phyloP scores from a whole-genome alignment of 2,888 invertebrate species.

The Bombylius discolor region DNA sequence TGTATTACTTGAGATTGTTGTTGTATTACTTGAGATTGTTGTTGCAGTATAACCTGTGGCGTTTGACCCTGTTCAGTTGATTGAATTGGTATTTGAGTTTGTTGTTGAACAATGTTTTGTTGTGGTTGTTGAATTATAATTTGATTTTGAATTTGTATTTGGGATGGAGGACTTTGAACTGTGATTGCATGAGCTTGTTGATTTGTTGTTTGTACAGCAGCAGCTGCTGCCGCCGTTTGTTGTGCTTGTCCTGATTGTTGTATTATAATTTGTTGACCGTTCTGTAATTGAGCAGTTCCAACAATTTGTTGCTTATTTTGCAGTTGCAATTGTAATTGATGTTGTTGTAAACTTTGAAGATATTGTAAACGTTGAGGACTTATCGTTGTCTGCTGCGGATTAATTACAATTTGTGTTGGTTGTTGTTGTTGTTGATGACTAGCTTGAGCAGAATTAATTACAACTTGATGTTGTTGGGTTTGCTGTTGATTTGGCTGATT shows the following conservation, averaged over 20 bases:
- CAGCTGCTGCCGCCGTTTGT: conserved; percentile 26
- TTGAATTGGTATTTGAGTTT: conserved; percentile 39
- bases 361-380: conserved; percentile 30
- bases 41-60: conserved; percentile 19
- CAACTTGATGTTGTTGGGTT: conserved; percentile 29
- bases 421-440: conserved; percentile 21
- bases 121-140: conserved; percentile 41
- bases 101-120: conserved; percentile 36
- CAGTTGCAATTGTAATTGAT: conserved; percentile 24
- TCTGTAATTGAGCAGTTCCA: conserved; percentile 3
- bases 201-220: neutral
- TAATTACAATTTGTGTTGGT: conserved; percentile 31
- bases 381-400: conserved; percentile 30
- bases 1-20: conserved; percentile 24
- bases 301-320: conserved; percentile 12
- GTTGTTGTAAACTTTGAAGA: conserved; percentile 29
- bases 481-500: conserved; percentile 36
- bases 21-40: conserved; percentile 16
- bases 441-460: conserved; percentile 20
- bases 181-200: neutral
- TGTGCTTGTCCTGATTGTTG: conserved; percentile 24
- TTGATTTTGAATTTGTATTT: conserved; percentile 37
- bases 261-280: conserved; percentile 20
- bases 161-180: neutral
- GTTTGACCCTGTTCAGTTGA: conserved; percentile 15